phyloP scores from a whole-genome alignment of 2,113 vertebrate species.

The Ageneiosus marmoratus region DNA sequence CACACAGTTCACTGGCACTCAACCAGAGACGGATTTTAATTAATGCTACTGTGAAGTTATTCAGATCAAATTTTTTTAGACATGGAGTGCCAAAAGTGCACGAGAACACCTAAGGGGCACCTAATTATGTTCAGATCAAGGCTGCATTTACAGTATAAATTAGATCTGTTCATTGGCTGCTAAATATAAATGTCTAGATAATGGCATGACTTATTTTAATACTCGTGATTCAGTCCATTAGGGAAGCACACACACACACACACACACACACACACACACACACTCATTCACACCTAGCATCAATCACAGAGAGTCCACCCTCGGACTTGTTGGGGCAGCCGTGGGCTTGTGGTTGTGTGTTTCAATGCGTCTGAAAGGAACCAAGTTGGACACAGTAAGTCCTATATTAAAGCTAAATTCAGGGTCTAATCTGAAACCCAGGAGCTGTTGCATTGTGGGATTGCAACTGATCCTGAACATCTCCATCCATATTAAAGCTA shows the following conservation, averaged over 20 bases:
- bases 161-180: background rate
- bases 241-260: background rate
- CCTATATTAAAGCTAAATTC: background rate
- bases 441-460: background rate
- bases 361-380: background rate
- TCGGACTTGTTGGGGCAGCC: no score
- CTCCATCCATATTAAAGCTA: no score
- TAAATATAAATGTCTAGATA: background rate
- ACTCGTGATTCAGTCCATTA: background rate
- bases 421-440: background rate
- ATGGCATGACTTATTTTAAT: background rate
- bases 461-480: background rate
- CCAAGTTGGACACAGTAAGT: background rate
- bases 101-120: background rate
- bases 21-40: conserved; percentile 41
- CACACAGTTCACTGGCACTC: conserved; percentile 26
- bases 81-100: background rate
- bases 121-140: background rate
- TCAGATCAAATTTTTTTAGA: background rate
- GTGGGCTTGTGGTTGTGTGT: no score
- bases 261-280: background rate
- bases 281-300: background rate
- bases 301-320: no score
- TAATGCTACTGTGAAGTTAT: conserved; percentile 34
- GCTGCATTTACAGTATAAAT: background rate